These are phyloP conservation scores for Tortrix viridana DNA, from an alignment of 2,888 invertebrate species.

Conservation along the genomic window DNA sequence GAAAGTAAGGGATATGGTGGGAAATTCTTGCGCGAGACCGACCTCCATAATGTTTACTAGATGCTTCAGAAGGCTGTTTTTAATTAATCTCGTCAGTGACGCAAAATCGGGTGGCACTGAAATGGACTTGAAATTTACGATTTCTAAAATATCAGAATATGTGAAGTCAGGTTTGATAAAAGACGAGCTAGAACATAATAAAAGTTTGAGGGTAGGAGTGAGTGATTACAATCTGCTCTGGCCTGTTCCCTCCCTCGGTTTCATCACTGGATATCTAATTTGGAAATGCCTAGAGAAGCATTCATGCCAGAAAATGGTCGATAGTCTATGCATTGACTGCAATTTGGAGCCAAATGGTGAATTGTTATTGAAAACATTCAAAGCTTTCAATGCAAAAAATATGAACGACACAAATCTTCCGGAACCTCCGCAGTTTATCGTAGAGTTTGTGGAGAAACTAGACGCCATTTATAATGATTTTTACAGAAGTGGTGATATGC, in stretches of 20 bases:
- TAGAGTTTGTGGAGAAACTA: slow-evolving; percentile 10
- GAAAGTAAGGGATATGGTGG: neutral
- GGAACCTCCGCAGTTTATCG: neutral
- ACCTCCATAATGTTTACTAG: slow-evolving; percentile 21
- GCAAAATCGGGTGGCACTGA: slow-evolving; percentile 6
- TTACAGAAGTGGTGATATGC: neutral
- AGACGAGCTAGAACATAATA: neutral
- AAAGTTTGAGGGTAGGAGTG: neutral
- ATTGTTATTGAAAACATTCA: neutral
- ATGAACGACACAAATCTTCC: neutral
- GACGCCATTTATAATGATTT: slow-evolving; percentile 4
- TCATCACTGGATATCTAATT: slow-evolving; percentile 17
- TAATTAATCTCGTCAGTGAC: slow-evolving; percentile 1
- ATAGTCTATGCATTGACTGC: slow-evolving; percentile 1
- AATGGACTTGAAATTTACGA: slow-evolving; percentile 13
- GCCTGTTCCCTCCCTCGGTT: slow-evolving; percentile 11
- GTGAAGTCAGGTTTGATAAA: slow-evolving; percentile 4
- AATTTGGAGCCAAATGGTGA: neutral
- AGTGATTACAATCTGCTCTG: slow-evolving; percentile 9
- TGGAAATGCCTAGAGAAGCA: slow-evolving; percentile 25
- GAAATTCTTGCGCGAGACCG: slow-evolving; percentile 5
- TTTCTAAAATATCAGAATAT: slow-evolving; percentile 15
- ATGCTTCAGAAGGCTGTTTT: slow-evolving; percentile 20
- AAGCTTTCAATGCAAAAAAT: slow-evolving; percentile 10
- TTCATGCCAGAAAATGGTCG: slow-evolving; percentile 1